Base-by-base conservation (phyloP, 2,113 vertebrate genomes). In the Strix aluco region DNA sequence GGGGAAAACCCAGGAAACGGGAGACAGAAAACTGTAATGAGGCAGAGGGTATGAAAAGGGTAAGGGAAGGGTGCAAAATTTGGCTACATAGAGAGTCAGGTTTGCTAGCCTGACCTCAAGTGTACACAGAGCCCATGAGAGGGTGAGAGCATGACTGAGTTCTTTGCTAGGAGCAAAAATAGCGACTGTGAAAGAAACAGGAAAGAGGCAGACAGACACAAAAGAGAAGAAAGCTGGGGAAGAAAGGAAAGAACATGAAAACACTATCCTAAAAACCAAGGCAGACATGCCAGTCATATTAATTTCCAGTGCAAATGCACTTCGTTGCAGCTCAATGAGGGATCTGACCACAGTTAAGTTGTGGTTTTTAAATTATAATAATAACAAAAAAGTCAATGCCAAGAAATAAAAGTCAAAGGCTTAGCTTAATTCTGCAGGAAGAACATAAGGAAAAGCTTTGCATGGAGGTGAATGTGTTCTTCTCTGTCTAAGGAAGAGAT, bases 221-320 rank as follows among this genome's bases (percentile, higher is more conserved):
- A 94, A 97, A 92, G 89, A 75, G 89, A 85, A 82, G 66, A 91
- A 96, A 95, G 78, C 89, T 52, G 38, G 20, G 63, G 81, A 94
- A 94, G 54, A 95, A 96, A 91, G 80, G 91, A 84, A 85, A 67
- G 84, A 85, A 77, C 70, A 90, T 90, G 84, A 95, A 96, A 97
- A 95, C 86, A 80, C 78, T 91, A 61, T 58, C 12, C 92, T 91
- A 34, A 72, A 87, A 95, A 85, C 51, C 62, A 80, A 92, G 79
- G 74, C 83, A 90, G 92, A 89, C 86, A 94, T 44, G 81, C 70
- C 13, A 91, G 46, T 58, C 86, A 87, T 95, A 62, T 72, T 95
- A 96, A 95, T 94, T 91, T 69, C 70, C 54, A 89, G 73, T 51
- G 69, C 25, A 94, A 91, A 89, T 54, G 59, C 52, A 38, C 29